Conservation (phyloP, 2,797 vertebrate genomes). For the Petrocephalus schoutedeni region DNA sequence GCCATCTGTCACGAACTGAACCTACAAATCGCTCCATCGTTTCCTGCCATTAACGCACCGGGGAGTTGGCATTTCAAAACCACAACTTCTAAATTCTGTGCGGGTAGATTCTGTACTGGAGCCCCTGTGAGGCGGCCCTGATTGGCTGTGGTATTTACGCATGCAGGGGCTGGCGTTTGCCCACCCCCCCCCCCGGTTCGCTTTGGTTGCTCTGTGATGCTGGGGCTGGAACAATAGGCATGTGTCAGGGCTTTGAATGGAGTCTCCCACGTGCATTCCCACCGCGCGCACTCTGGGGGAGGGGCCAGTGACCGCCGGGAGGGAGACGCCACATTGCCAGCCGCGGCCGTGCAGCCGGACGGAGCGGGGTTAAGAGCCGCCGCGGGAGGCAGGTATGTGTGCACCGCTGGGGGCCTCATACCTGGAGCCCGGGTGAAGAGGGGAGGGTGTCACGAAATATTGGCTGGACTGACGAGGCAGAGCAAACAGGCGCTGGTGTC, state of each 20-base stretch:
- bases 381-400: background rate
- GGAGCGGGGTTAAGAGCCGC: background rate
- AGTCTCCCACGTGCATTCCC: constrained; percentile 56
- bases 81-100: background rate
- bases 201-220: background rate
- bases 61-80: background rate
- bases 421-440: background rate
- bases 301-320: constrained; percentile 9
- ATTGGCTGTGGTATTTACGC: background rate
- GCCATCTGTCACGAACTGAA: constrained; percentile 28
- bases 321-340: background rate
- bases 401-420: background rate
- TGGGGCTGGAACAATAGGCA: constrained; percentile 25
- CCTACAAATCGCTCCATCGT: background rate
- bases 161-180: background rate
- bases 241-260: constrained; percentile 33
- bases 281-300: constrained; percentile 31
- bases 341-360: constrained; percentile 1
- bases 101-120: background rate
- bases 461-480: background rate
- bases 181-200: background rate
- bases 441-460: background rate
- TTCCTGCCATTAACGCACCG: background rate
- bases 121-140: background rate
- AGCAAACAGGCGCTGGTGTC: background rate